phyloP scores from a whole-genome alignment of 1,140 invertebrate species.

The Anthonomus grandis region DNA sequence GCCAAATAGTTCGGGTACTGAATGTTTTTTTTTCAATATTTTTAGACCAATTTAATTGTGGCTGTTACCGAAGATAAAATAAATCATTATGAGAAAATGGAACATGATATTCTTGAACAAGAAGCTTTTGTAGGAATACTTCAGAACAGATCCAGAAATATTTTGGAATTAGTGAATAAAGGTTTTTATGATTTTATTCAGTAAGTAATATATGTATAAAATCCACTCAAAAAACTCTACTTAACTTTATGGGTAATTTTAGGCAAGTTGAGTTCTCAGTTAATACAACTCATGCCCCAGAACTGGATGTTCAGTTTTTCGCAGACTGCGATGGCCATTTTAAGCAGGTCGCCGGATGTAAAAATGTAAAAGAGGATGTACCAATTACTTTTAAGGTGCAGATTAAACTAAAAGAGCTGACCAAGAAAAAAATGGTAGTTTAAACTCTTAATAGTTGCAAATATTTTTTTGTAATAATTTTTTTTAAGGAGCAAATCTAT shows the following conservation, averaged over 20 bases:
- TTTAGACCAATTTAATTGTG: conserved; percentile 59
- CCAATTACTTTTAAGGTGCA: conserved; percentile 57
- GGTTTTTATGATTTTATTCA: conserved; percentile 18
- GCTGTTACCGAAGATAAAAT: conserved; percentile 54
- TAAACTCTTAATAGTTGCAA: not conserved
- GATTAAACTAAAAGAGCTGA: conserved; percentile 52
- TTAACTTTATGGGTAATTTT: conserved; percentile 51
- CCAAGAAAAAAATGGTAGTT: conserved; percentile 34
- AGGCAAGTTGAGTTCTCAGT: conserved; percentile 57
- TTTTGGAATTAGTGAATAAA: conserved; percentile 57
- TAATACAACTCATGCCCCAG: conserved; percentile 46
- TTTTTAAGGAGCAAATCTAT: conserved; percentile 43
- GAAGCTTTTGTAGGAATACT: conserved; percentile 58
- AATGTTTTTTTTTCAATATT: not conserved
- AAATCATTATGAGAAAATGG: conserved; percentile 54
- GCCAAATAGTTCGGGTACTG: not conserved
- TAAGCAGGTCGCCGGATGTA: conserved; percentile 52
- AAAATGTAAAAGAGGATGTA: conserved; percentile 54
- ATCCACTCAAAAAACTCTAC: not conserved
- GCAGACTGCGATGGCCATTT: conserved; percentile 55
- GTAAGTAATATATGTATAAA: not conserved
- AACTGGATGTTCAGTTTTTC: conserved; percentile 55
- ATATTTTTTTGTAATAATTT: conserved; percentile 39
- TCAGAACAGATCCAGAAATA: conserved; percentile 59
- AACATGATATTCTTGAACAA: conserved; percentile 51